phyloP scores from a whole-genome alignment of 2,113 vertebrate species.

The Zosterops lateralis region DNA sequence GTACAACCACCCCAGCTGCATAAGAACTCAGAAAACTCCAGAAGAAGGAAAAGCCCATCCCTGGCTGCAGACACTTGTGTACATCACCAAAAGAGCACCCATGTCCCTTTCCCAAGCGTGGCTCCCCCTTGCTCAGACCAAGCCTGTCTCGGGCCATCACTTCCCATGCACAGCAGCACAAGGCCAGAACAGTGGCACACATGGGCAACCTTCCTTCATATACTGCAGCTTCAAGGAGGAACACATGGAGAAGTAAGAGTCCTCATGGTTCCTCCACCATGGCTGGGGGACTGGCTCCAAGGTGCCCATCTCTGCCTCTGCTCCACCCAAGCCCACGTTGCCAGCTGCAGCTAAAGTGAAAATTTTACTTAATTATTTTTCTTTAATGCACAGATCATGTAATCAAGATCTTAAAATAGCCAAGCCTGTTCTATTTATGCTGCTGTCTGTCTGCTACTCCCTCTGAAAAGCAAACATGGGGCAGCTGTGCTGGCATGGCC shows the following conservation, averaged over 20 bases:
- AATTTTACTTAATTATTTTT: not conserved
- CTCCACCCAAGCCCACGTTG: not conserved
- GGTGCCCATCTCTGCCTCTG: not conserved
- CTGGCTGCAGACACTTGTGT: fast-evolving
- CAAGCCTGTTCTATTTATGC: constrained; percentile 44
- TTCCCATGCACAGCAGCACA: fast-evolving
- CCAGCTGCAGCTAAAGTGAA: not conserved
- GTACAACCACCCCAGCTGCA: not conserved
- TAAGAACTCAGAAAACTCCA: not conserved
- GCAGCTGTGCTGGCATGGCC: not conserved
- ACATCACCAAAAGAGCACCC: not conserved
- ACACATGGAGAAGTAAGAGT: not conserved
- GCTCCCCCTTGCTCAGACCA: not conserved
- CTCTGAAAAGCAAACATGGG: not conserved
- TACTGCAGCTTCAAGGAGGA: not conserved
- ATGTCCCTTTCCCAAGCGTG: fast-evolving
- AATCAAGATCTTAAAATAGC: constrained; percentile 44
- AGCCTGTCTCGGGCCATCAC: fast-evolving
- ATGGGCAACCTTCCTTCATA: not conserved
- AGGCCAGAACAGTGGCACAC: fast-evolving
- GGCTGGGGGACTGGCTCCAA: not conserved
- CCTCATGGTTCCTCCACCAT: not conserved
- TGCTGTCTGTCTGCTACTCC: not conserved
- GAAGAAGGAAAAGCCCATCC: not conserved
- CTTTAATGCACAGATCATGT: not conserved